phyloP scores from a whole-genome alignment of 2,888 invertebrate species.

The Stictocephala bisonia region DNA sequence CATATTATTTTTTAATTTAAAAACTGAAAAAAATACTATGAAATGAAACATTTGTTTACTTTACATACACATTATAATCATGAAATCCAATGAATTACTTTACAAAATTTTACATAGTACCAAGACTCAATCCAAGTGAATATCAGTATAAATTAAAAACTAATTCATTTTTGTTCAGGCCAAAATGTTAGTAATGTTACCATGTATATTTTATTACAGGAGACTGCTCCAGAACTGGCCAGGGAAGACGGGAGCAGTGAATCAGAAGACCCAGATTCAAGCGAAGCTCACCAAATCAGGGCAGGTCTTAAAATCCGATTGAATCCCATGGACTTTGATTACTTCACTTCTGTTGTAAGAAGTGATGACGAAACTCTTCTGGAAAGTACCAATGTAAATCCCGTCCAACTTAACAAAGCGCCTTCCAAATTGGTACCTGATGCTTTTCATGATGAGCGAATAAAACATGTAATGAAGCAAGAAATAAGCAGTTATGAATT shows the following conservation, averaged over 20 bases:
- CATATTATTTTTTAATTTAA: too few relatives aligned
- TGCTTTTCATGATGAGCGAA: slow-evolving; percentile 69
- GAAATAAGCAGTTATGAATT: slow-evolving; percentile 70
- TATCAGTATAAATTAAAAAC: too few relatives aligned
- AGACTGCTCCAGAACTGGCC: neutral
- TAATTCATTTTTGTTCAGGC: too few relatives aligned
- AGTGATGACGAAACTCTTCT: slow-evolving; percentile 65
- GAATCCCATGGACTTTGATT: slow-evolving; percentile 73
- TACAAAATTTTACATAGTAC: too few relatives aligned
- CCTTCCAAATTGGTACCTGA: slow-evolving; percentile 66
- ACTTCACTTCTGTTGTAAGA: slow-evolving; percentile 69
- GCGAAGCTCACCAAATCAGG: slow-evolving; percentile 69
- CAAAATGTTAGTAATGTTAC: neutral
- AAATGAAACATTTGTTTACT: too few relatives aligned
- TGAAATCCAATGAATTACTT: too few relatives aligned
- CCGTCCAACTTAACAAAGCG: slow-evolving; percentile 48
- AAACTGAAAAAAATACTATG: too few relatives aligned
- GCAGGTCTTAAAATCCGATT: slow-evolving; percentile 69
- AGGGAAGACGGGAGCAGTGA: slow-evolving; percentile 60
- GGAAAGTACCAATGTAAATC: slow-evolving; percentile 50
- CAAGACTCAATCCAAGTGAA: too few relatives aligned
- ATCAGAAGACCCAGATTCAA: slow-evolving; percentile 66
- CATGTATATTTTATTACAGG: neutral
- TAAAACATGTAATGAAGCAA: slow-evolving; percentile 65
- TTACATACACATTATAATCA: too few relatives aligned